Evolutionary conservation across 2,113 vertebrate genomes (phyloP), one percentile per base, ranked within the genome.

Genomic region (Elephantulus edwardii): DNA sequence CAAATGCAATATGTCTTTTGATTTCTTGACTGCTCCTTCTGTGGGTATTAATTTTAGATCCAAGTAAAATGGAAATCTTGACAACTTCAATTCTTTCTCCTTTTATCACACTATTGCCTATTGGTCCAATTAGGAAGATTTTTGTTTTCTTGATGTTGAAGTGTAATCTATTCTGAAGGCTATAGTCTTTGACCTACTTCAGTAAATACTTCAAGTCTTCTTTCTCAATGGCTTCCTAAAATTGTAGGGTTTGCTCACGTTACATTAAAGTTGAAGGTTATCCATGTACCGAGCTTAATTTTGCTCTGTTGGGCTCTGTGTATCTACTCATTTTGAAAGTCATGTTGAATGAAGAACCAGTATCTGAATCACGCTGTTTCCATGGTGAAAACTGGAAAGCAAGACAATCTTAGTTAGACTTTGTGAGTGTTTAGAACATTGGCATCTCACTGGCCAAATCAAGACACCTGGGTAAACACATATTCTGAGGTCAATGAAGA

Each of bases 191-290:
- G n/a, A n/a, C n/a, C n/a, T n/a, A n/a, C n/a, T n/a, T n/a, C n/a
- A n/a, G n/a, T n/a, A n/a, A n/a, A n/a, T n/a, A n/a, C n/a, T n/a
- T n/a, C n/a, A n/a, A n/a, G n/a, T n/a, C 20, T 6, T 12, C 12
- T 58, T 72, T 66, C 20, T 52, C 71, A 72, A 4, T 56, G 40
- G 24, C 13, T 81, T 78, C 26, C 52, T 77, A 50, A 90, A 90
- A 38, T 8, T 68, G 11, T 81, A 19, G 54, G 93, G 92, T 78
- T 86, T 94, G 14, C 30, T 38, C 24, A 92, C 90, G n/a, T 48
- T 87, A 62, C 3, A 8, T 52, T 46, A 85, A 6, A 6, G 26
- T 19, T n/a, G 5, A 10, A 58, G 28, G 68, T 88, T 85, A 88
- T 78, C 13, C 88, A 19, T 24, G 7, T 74, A 26, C 74, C 40